Percentiles rank a stretch among this genome's conserved stretches.
Conservation (phyloP, 2,113 vertebrate genomes). For the Semicossyphus pulcher region DNA sequence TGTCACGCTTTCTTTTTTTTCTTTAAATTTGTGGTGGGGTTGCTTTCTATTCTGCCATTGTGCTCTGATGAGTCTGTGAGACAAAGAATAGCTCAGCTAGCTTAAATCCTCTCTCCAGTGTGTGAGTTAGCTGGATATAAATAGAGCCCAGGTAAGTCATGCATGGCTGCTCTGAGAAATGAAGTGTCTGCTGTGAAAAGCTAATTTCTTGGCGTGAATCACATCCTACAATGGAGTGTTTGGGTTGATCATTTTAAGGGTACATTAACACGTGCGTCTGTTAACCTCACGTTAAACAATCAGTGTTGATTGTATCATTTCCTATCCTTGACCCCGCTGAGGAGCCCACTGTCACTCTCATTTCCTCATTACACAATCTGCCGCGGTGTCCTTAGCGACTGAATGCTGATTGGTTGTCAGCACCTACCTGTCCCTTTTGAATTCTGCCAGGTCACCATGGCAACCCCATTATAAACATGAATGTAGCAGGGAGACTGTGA, state of each 20-base stretch:
- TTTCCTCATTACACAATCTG: slow-evolving; percentile 60
- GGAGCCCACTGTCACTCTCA: slow-evolving; percentile 32
- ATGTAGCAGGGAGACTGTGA: slow-evolving; percentile 43
- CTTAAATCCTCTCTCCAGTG: slow-evolving; percentile 35
- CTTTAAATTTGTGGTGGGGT: slow-evolving; percentile 1
- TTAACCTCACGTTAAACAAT: slow-evolving; percentile 4
- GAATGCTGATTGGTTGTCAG: slow-evolving; percentile 69
- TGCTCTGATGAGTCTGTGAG: slow-evolving; percentile 46
- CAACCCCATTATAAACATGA: slow-evolving; percentile 75
- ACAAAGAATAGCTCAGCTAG: slow-evolving; percentile 41
- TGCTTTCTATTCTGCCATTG: slow-evolving; percentile 34
- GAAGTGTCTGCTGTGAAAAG: slow-evolving; percentile 27
- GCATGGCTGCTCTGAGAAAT: slow-evolving; percentile 46
- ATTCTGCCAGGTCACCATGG: slow-evolving; percentile 69
- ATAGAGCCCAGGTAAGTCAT: slow-evolving; percentile 63
- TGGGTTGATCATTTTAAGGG: background rate
- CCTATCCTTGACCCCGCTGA: slow-evolving; percentile 28
- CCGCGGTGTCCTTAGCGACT: slow-evolving; percentile 69
- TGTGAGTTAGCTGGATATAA: slow-evolving; percentile 57
- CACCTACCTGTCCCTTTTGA: slow-evolving; percentile 72
- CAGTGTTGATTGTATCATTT: background rate
- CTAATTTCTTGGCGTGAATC: slow-evolving; percentile 12
- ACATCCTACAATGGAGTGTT: background rate
- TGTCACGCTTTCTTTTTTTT: slow-evolving; percentile 26
- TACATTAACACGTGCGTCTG: background rate